A percentile compares a stretch with the other conserved stretches of the same genome.
Evolutionary conservation across 1,140 invertebrate genomes (phyloP).

Genomic region (Thaumetopoea pityocampa): DNA sequence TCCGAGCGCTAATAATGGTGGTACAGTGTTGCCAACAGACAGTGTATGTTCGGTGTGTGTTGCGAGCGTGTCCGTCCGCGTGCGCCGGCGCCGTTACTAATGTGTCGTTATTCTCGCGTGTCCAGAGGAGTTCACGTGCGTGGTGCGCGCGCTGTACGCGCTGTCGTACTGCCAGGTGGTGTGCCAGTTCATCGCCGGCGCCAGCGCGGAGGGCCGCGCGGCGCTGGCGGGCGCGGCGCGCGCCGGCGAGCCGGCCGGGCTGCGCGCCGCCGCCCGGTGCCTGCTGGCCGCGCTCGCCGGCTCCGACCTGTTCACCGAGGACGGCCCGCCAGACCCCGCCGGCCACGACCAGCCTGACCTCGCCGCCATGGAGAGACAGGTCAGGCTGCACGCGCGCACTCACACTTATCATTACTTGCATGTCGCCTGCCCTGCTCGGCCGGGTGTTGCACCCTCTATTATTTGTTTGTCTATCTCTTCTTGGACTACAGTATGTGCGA

Average conservation of each 20-base stretch:
- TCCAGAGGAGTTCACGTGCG: slow-evolving; percentile 89
- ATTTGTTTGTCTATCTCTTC: too few species aligned
- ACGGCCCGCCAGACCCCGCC: slow-evolving; percentile 35
- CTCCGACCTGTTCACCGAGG: slow-evolving; percentile 49
- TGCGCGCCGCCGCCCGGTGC: slow-evolving; percentile 32
- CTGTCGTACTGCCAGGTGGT: slow-evolving; percentile 92
- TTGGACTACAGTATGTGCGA: too few species aligned
- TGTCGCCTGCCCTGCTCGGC: too few species aligned
- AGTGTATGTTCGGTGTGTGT: too few species aligned
- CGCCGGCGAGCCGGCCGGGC: slow-evolving; percentile 20
- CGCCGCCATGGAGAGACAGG: slow-evolving; percentile 37
- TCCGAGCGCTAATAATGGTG: too few species aligned
- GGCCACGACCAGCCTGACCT: slow-evolving; percentile 22
- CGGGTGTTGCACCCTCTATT: too few species aligned
- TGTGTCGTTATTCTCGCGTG: background rate
- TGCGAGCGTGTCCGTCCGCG: too few species aligned
- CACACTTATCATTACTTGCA: too few species aligned
- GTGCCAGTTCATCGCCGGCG: slow-evolving; percentile 75
- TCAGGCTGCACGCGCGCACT: too few species aligned
- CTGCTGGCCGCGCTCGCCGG: slow-evolving; percentile 41
- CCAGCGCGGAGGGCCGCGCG: slow-evolving; percentile 21
- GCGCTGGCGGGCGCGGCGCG: slow-evolving; percentile 24
- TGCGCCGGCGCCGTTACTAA: too few species aligned
- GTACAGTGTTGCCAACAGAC: too few species aligned
- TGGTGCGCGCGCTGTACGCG: slow-evolving; percentile 92